Evolutionary conservation across 2,113 vertebrate species (phyloP), one percentile per base, ranked within the genome.

Genomic region (Paramisgurnus dabryanus): DNA sequence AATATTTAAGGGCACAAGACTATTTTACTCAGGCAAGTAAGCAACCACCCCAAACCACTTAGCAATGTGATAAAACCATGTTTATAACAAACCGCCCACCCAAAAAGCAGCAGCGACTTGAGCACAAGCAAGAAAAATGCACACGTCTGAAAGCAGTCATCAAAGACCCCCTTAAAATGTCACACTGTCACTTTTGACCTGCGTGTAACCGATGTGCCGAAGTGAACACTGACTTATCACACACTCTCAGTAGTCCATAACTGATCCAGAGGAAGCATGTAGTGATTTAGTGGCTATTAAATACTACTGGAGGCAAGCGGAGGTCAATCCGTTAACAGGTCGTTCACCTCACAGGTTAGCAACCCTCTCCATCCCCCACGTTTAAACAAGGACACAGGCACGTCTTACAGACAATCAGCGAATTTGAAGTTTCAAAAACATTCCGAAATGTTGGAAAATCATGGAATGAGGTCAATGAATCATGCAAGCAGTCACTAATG

Each of bases 281-380:
- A 53, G 11, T 49, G 71, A 75, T 81, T 81, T 81, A 75, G 41
- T 60, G 53, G 11, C 63, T 8, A 65, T 80, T 73, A 66, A 80
- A 80, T 27, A 7, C 70, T 67, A 74, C 53, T 49, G 65, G 53
- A 49, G 63, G 41, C 22, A 75, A 73, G 49, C 15, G 3, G 18
- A 66, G 74, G 71, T 65, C 40, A 66, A 81, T 74, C 71, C 47
- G 71, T 47, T 58, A 80, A 57, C 60, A 73, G 4, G 60, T 58
- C 5, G 6, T 17, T 43, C 39, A 15, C 13, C 47, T 58, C 41
- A 27, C 45, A 53, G 9, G 67, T n/a, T 41, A 63, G 43, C 17
- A 39, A 6, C 2, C 22, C 63, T 8, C 6, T 47, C 40, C 22
- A 3, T 11, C 47, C n/a, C 6, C n/a, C 55, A 64, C 1, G 50